These are phyloP conservation scores for Chelon auratus DNA, from an alignment of 2,797 vertebrate genomes.

Conservation along the genomic window DNA sequence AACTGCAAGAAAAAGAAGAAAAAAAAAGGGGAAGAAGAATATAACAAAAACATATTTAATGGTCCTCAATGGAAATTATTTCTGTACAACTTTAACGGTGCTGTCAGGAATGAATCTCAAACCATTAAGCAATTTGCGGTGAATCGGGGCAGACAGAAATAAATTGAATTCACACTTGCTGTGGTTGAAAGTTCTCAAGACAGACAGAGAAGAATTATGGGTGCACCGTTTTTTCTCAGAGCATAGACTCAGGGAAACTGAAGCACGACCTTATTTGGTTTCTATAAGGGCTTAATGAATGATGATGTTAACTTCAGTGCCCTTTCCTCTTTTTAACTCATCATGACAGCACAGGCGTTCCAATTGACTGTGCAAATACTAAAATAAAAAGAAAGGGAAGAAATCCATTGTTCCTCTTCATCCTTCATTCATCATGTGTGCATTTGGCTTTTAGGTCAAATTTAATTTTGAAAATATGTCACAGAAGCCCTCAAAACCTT, in stretches of 20 bases:
- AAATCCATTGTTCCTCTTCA: conserved; percentile 52
- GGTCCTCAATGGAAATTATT: conserved; percentile 75
- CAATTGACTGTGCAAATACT: conserved; percentile 26
- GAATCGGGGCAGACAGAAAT: conserved; percentile 77
- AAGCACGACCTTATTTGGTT: conserved; percentile 45
- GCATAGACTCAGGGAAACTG: conserved; percentile 37
- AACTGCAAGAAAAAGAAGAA: conserved; percentile 60
- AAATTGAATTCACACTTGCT: conserved; percentile 74
- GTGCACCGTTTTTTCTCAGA: conserved; percentile 43
- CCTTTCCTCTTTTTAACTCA: conserved; percentile 46
- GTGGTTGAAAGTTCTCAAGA: conserved; percentile 65
- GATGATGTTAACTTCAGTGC: conserved; percentile 54
- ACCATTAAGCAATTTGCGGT: conserved; percentile 82
- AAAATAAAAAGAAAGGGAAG: conserved; percentile 25
- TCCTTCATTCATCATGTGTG: conserved; percentile 61
- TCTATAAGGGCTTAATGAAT: conserved; percentile 60
- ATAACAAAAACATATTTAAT: conserved; percentile 74
- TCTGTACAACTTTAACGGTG: conserved; percentile 76
- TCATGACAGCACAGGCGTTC: conserved; percentile 34
- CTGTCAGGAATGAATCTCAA: conserved; percentile 79
- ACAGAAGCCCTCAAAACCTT: conserved; percentile 38
- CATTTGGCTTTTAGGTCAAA: conserved; percentile 71
- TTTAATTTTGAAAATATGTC: conserved; percentile 51
- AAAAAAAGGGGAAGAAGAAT: conserved; percentile 53
- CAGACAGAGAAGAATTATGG: conserved; percentile 55